Conservation (phyloP, 2,888 invertebrate species). For the Nymphalis c-album region DNA sequence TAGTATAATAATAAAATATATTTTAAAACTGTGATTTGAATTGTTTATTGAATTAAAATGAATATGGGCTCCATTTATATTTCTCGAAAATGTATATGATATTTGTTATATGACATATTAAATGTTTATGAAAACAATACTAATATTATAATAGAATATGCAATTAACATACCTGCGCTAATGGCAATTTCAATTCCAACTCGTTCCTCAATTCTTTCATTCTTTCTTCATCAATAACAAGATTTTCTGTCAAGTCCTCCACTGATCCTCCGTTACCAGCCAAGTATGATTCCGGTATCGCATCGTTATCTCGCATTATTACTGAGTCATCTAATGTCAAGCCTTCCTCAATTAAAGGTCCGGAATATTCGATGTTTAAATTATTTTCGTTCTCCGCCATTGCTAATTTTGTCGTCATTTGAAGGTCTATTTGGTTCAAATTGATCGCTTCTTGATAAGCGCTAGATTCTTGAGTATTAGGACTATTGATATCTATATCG, state of each 20-base stretch:
- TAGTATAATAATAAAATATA: too few relatives aligned
- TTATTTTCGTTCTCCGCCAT: conserved; percentile 80
- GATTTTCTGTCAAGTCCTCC: conserved; percentile 79
- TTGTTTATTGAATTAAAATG: too few relatives aligned
- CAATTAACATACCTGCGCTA: conserved; percentile 79
- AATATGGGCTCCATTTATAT: too few relatives aligned
- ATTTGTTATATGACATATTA: too few relatives aligned
- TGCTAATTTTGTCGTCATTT: conserved; percentile 73
- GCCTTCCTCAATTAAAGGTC: conserved; percentile 66
- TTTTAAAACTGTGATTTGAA: too few relatives aligned
- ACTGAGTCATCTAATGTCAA: conserved; percentile 54
- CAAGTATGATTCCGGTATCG: conserved; percentile 59
- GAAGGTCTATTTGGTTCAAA: conserved; percentile 70
- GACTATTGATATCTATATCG: conserved; percentile 61
- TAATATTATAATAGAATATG: not conserved
- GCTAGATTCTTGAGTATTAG: conserved; percentile 33
- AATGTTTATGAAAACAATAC: too few relatives aligned
- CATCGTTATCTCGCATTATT: conserved; percentile 53
- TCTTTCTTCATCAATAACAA: conserved; percentile 85
- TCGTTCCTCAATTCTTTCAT: conserved; percentile 87
- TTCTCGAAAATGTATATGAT: too few relatives aligned
- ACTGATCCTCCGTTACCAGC: conserved; percentile 78
- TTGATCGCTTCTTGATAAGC: conserved; percentile 54
- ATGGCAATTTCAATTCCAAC: conserved; percentile 85
- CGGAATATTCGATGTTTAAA: conserved; percentile 76